Evolutionary conservation across 2,797 vertebrate species (phyloP), one percentile per base, ranked within the genome.

Genomic region (Hydrocynus forskahlii): DNA sequence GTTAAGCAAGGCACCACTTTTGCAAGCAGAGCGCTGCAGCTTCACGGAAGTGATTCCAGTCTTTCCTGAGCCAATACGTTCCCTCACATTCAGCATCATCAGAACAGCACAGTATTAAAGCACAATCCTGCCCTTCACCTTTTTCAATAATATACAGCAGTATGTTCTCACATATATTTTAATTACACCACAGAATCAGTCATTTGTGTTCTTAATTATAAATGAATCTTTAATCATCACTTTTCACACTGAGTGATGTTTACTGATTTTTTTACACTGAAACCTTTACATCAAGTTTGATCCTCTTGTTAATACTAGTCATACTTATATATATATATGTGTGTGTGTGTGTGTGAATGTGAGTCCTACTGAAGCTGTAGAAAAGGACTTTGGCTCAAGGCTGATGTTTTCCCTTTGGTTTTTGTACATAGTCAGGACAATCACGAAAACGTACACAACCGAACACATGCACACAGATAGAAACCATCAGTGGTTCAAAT

Each of bases 81-180:
- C 81, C 78, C 83, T 75, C 64, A 69, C 23, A 81, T 86, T 85
- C 80, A 75, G 52, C 54, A 72, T 75, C 64, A 67, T 79, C 70
- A 72, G 43, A 35, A 62, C 60, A 64, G 29, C 35, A 71, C 10
- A 57, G 62, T 64, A 69, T 69, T 67, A 64, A 66, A 54, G 73
- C 77, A 78, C 77, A 82, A 86, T 80, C 80, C 72, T 82, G 73
- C 54, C 43, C 83, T 78, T 82, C 62, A 69, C 79, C 76, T 77
- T 69, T 77, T 72, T 67, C 59, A 81, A 35, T 35, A 35, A 35
- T 35, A 35, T 35, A 35, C 35, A 35, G 2, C 2, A 35, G 35
- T 35, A 2, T 35, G 4, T 35, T 35, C 35, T 35, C 35, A 35
- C 35, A 35, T 35, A 35, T 35, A 2, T 35, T 35, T 35, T 35